phyloP scores from a whole-genome alignment of 2,888 invertebrate genomes.

The Melieria omissa region DNA sequence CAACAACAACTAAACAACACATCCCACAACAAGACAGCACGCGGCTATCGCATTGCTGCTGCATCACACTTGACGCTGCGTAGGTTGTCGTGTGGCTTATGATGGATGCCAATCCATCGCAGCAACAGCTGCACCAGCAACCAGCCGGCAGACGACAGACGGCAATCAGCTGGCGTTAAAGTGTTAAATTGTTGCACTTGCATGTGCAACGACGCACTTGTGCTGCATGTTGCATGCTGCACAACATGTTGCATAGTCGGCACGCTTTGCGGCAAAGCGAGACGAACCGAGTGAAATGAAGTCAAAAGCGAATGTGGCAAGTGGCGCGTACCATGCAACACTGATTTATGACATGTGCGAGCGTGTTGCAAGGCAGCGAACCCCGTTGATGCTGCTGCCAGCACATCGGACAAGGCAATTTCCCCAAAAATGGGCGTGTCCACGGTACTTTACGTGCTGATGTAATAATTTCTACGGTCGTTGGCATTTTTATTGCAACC shows the following conservation, averaged over 20 bases:
- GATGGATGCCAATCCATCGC: conserved; percentile 40
- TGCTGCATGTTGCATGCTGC: not conserved
- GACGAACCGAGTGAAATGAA: not conserved
- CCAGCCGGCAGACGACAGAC: not conserved
- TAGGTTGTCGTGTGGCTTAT: conserved; percentile 32
- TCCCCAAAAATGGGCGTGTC: conserved; percentile 31
- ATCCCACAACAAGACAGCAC: too few relatives aligned
- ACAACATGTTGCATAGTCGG: not conserved
- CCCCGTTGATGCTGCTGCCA: not conserved
- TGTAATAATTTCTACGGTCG: conserved; percentile 29
- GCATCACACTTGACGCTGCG: conserved; percentile 10
- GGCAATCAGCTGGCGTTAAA: conserved; percentile 16
- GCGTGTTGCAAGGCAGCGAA: not conserved
- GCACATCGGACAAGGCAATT: conserved; percentile 16
- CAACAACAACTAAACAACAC: too few relatives aligned
- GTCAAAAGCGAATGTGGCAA: not conserved
- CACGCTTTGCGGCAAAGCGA: not conserved
- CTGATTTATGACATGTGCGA: not conserved
- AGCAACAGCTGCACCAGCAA: conserved; percentile 32
- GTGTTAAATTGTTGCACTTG: conserved; percentile 36
- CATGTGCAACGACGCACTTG: conserved; percentile 12
- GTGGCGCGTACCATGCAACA: not conserved
- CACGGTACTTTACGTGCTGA: conserved; percentile 25
- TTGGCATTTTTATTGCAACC: conserved; percentile 28
- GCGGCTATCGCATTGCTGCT: not conserved